phyloP scores from a whole-genome alignment of 2,797 vertebrate species.

The Malacoraja senta region DNA sequence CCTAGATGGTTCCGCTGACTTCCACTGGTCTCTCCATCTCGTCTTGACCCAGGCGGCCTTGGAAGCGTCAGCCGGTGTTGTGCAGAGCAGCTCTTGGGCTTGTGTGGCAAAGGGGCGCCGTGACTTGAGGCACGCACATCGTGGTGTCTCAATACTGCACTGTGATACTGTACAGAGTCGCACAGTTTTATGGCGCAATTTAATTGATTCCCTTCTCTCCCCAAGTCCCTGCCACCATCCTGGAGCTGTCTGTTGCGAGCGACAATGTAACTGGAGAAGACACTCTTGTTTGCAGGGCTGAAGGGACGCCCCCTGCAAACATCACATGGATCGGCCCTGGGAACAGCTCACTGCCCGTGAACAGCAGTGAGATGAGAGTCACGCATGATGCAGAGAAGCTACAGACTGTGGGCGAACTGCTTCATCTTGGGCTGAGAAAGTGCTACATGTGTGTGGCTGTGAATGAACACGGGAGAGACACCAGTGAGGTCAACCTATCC shows the following conservation, averaged over 20 bases:
- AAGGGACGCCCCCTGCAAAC: neutral
- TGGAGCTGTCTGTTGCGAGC: neutral
- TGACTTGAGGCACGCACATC: too few species aligned
- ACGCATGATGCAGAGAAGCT: neutral
- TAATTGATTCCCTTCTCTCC: neutral
- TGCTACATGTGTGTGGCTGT: neutral
- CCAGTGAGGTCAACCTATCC: neutral
- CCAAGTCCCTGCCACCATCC: slow-evolving; percentile 3
- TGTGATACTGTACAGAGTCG: too few species aligned
- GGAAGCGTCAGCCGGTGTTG: too few species aligned
- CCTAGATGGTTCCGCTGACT: too few species aligned
- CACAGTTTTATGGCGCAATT: too few species aligned
- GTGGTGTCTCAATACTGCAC: too few species aligned
- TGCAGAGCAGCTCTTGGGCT: too few species aligned
- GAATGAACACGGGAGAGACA: neutral
- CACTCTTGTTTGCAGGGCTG: neutral
- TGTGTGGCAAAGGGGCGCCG: too few species aligned
- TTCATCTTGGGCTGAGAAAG: neutral
- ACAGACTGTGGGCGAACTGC: neutral
- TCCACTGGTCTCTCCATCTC: too few species aligned
- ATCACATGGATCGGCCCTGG: slow-evolving; percentile 3
- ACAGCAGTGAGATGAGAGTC: neutral
- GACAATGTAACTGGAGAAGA: neutral
- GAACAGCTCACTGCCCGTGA: neutral
- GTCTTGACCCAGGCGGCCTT: too few species aligned